These are phyloP conservation scores for Malthinus flaveolus DNA, from an alignment of 2,888 invertebrate genomes.

Conservation along the genomic window DNA sequence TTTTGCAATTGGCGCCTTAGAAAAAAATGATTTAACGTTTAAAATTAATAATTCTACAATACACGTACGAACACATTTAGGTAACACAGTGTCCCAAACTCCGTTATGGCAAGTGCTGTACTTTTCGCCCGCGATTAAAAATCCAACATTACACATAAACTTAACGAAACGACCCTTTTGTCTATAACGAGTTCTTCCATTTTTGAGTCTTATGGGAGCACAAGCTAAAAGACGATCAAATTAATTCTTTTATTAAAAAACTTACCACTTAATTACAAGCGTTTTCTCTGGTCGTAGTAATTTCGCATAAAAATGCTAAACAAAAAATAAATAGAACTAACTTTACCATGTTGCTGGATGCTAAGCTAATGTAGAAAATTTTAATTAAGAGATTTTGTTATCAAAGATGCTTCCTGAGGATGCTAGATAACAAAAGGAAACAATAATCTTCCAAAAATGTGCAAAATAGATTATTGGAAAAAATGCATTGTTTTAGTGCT, in stretches of 20 bases:
- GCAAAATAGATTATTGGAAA: conserved; percentile 4
- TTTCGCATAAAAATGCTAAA: conserved; percentile 1
- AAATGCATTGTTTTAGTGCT: not conserved
- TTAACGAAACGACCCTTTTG: conserved; percentile 60
- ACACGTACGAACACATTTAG: conserved; percentile 75
- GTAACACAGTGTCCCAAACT: conserved; percentile 70
- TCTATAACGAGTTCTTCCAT: conserved; percentile 48
- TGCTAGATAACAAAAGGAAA: conserved; percentile 27
- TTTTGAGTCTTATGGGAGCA: conserved; percentile 37
- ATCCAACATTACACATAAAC: conserved; percentile 64
- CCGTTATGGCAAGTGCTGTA: conserved; percentile 71
- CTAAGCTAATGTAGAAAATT: not conserved
- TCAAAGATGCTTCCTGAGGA: conserved; percentile 27
- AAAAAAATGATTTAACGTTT: not conserved
- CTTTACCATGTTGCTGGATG: not conserved
- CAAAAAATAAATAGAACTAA: not conserved
- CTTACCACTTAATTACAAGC: not conserved
- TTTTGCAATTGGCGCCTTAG: conserved; percentile 63
- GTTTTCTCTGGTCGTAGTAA: not conserved
- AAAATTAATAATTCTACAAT: not conserved
- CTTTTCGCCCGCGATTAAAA: conserved; percentile 68
- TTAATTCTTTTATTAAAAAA: not conserved
- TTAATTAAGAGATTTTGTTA: conserved; percentile 7
- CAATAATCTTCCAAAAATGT: conserved; percentile 22
- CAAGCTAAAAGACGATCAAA: conserved; percentile 33